Conservation (phyloP, 2,888 invertebrate genomes). For the Sericinus montela region DNA sequence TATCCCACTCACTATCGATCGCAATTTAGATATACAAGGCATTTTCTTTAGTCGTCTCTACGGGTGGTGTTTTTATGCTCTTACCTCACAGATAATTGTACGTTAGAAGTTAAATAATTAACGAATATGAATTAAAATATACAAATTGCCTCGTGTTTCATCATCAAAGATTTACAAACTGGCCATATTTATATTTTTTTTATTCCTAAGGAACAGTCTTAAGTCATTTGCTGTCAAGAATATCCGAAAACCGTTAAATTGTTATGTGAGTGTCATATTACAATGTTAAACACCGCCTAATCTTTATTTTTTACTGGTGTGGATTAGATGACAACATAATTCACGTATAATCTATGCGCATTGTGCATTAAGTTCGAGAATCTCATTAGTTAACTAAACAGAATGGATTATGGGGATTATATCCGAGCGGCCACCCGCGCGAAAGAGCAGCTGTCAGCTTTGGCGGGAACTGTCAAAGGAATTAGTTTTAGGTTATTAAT, state of each 20-base stretch:
- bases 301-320: slow-evolving; percentile 29
- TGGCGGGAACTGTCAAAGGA: slow-evolving; percentile 23
- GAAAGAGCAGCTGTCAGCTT: slow-evolving; percentile 47
- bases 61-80: no score
- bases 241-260: slow-evolving; percentile 24
- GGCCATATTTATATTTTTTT: no score
- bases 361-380: slow-evolving; percentile 26
- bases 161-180: no score
- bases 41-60: no score
- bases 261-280: slow-evolving; percentile 30
- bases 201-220: not conserved
- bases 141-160: no score
- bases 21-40: no score
- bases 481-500: slow-evolving; percentile 12
- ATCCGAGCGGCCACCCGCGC: slow-evolving; percentile 55
- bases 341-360: slow-evolving; percentile 24
- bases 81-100: no score
- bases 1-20: no score
- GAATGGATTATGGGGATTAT: slow-evolving; percentile 53
- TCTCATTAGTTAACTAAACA: slow-evolving; percentile 57
- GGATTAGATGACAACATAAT: slow-evolving; percentile 31
- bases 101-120: no score
- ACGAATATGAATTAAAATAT: no score
- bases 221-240: slow-evolving; percentile 7
- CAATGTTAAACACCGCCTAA: slow-evolving; percentile 28